phyloP scores from a whole-genome alignment of 2,797 vertebrate species.

The Chromobotia macracanthus region DNA sequence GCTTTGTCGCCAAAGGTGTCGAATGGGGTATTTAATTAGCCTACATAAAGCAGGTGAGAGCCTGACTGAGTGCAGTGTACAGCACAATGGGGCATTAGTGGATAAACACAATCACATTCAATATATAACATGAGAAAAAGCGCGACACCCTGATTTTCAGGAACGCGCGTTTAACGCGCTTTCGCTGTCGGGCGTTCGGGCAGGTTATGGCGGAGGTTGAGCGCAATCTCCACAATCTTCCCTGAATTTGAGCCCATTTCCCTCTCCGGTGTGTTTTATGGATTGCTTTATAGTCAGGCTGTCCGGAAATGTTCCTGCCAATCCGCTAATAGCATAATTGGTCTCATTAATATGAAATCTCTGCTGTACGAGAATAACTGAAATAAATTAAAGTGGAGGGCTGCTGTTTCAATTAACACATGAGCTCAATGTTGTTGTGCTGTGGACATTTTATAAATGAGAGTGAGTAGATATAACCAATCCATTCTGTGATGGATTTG shows the following conservation, averaged over 20 bases:
- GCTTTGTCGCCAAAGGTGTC: constrained; percentile 27
- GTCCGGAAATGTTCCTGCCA: not conserved
- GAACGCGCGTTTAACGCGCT: not conserved
- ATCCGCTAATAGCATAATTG: constrained; percentile 16
- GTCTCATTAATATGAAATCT: constrained; percentile 20
- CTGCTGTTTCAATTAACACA: constrained; percentile 12
- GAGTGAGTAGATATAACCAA: not conserved
- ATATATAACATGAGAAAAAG: not conserved
- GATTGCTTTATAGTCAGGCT: not conserved
- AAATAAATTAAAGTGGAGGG: constrained; percentile 16
- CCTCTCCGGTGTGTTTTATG: not conserved
- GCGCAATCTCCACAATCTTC: not conserved
- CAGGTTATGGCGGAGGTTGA: not conserved
- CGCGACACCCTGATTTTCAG: not conserved
- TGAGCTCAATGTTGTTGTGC: not conserved
- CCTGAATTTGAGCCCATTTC: not conserved
- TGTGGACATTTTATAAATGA: not conserved
- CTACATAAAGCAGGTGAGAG: constrained; percentile 3
- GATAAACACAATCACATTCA: constrained; percentile 18
- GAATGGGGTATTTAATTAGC: constrained; percentile 26
- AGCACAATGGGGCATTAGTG: constrained; percentile 12
- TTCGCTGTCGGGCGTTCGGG: not conserved
- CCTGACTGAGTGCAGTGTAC: constrained; percentile 5
- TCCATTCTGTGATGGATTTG: not conserved
- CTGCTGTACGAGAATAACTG: not conserved